Evolutionary conservation across 1,140 invertebrate genomes (phyloP), one percentile per base, ranked within the genome.

Genomic region (Hypsibius dujardini): DNA sequence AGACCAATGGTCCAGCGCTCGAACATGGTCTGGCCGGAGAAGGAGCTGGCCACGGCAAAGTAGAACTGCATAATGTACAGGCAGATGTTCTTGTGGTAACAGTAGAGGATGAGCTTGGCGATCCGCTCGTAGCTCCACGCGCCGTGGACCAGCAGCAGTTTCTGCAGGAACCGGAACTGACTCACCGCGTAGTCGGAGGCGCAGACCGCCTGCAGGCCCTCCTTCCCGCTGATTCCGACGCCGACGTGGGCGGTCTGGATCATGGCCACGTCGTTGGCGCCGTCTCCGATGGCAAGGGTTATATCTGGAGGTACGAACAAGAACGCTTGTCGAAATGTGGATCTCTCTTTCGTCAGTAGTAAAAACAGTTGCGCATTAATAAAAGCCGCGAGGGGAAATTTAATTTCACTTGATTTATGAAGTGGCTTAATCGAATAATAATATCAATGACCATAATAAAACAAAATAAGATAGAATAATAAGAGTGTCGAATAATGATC

Each of bases 31-130:
- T 98, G 95, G 46, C 95, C 95, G 59, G 91, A 94, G 90, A 94
- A 98, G 73, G 91, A 95, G 73, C 91, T 96, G 78, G 95, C 90
- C 76, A 96, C 89, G 14, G 94, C 95, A 82, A 97, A 99, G 95
- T 95, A 98, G 59, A 98, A 83, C 83, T 81, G 75, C 62, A 73
- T 56, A 56, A 56, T 56, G 50, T 56, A 56, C 50, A 56, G n/a
- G 50, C 50, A 56, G 50, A 56, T 56, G 83, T 95, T 97, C 81
- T 98, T 97, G 77, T 95, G 94, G 78, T 95, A 95, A 82, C 95
- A 96, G 79, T 94, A 95, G 2, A 92, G 83, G 76, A 95, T 88
- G 86, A 95, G 95, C 74, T 88, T 84, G 2, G 92, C 85, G 50
- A 97, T 83, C 47, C 93, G 84, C 80, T 94, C 88, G 78, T 97